Base-by-base conservation (phyloP, 2,888 invertebrate genomes). In the Dichetophora obliterata region DNA sequence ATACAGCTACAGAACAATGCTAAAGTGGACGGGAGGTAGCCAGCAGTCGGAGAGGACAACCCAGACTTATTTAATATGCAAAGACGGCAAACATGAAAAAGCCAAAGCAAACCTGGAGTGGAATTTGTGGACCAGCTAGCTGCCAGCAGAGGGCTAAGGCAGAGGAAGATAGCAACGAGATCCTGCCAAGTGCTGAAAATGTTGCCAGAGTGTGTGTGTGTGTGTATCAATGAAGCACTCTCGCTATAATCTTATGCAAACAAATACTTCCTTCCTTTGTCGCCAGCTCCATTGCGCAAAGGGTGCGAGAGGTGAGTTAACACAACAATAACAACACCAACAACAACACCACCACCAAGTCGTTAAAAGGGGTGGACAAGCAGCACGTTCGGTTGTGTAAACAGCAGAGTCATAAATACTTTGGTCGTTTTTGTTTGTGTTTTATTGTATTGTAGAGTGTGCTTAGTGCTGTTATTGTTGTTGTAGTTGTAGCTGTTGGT, bases 361-460 rank as follows among this genome's bases (percentile, higher is more conserved):
- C 75, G 77, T 52, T 73, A 77, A 78, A 80, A 77, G 76, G 78
- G 78, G 77, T 76, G 80, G 78, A 80, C 80, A 78, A 65, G 77
- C 75, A n/a, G 14, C 73, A 76, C 78, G 75, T 73, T 76, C 69
- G 66, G 57, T 57, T 76, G 31, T 71, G 66, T 76, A 76, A 76
- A 76, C 76, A 76, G 59, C 65, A 16, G 34, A 27, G 34, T 63
- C 52, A 54, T 50, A 65, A 66, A 34, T 57, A 63, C 24, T 19
- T n/a, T 34, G 19, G 34, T 37, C 19, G 65, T 65, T 66, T 22
- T 24, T 31, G 52, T n/a, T 68, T 57, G 22, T 61, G 24, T 48
- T 71, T 75, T 59, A 57, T 77, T 50, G 43, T 68, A 50, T 76
- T 11, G 57, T 70, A 31, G 65, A 57, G 61, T 68, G 54, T 65